These are phyloP conservation scores for Varanus komodoensis DNA, from an alignment of 2,113 vertebrate genomes.

Conservation along the genomic window DNA sequence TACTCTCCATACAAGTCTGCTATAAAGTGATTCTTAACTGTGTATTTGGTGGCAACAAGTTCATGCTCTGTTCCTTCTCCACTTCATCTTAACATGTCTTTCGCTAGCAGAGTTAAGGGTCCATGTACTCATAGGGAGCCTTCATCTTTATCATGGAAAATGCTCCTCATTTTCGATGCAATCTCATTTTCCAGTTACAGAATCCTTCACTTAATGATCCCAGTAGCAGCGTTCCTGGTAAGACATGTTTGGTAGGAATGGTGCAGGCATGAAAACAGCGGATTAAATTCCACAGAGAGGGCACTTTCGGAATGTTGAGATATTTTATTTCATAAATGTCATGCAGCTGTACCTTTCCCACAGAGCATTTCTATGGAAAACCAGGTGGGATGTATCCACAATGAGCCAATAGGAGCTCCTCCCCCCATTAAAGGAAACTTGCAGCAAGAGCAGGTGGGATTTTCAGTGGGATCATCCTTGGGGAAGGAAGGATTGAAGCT, in stretches of 20 bases:
- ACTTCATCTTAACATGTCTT: constrained; percentile 14
- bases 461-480: background rate
- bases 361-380: background rate
- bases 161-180: background rate
- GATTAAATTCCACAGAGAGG: background rate
- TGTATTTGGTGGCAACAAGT: background rate
- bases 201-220: background rate
- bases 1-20: constrained; percentile 1
- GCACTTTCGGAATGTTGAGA: background rate
- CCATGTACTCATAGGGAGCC: constrained; percentile 14
- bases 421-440: background rate
- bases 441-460: too few species aligned
- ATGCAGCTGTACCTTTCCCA: background rate
- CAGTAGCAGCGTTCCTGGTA: background rate
- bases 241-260: background rate
- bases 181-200: background rate
- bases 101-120: constrained; percentile 1
- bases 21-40: constrained; percentile 4
- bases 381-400: background rate
- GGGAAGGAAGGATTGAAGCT: background rate
- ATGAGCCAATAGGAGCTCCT: background rate
- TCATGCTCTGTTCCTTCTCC: constrained; percentile 4
- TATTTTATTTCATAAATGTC: background rate
- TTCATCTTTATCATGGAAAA: constrained; percentile 2
- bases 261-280: too few species aligned